Evolutionary conservation across 2,797 vertebrate genomes (phyloP), one percentile per base, ranked within the genome.

Genomic region (Rhinogobio ventralis): DNA sequence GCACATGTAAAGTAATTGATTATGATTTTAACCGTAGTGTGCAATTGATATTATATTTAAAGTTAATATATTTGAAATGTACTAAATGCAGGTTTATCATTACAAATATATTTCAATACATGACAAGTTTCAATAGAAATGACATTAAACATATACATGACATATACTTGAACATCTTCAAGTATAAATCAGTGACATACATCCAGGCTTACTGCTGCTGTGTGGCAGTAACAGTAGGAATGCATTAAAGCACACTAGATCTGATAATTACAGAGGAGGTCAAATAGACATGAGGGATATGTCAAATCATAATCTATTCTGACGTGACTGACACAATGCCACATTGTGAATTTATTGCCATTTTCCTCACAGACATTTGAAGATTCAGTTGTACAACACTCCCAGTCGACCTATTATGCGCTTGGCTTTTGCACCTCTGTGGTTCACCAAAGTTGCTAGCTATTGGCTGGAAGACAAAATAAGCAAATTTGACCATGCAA

Each of bases 341-440:
- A 83, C 72, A 83, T 67, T 68, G 74, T 30, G 25, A 77, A 77
- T n/a, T 9, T 49, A 64, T 79, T 55, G 20, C 66, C 53, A 51
- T 72, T 64, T 79, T 51, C 42, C 66, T 64, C 55, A 19, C 36
- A 45, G 51, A 53, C 45, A 39, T 85, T 36, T 93, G 92, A 91
- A 74, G 88, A 90, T 88, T 49, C 62, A 86, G 92, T 92, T 93
- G 92, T 92, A 82, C 91, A 28, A 92, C 91, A 92, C 93, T 92
- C 93, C 90, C 90, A 93, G 91, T 93, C 93, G 93, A 95, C 92
- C 92, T 93, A 93, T 90, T 93, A 94, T 92, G 90, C 94, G 94
- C 92, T 94, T 93, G 91, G 93, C 93, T 93, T 94, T 93, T 91
- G 92, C 92, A 91, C 92, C 91, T 91, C 86, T 92, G 93, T 93